Conservation (phyloP, 2,113 vertebrate species). For the Pyrgilauda ruficollis region DNA sequence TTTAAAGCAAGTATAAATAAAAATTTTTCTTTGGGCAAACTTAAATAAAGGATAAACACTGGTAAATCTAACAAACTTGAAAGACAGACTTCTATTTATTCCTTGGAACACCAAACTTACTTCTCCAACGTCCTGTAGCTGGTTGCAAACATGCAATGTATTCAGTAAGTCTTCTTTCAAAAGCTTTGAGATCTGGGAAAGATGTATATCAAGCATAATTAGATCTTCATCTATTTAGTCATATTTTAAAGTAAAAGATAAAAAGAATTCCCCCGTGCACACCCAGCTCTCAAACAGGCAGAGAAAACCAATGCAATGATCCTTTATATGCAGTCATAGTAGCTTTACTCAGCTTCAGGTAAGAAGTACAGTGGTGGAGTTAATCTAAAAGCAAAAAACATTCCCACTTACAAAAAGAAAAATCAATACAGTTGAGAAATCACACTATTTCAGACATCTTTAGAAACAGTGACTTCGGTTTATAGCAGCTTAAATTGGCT, state of each 20-base stretch:
- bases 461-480: neutral
- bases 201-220: slow-evolving; percentile 16
- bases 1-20: neutral
- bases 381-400: neutral
- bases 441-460: neutral
- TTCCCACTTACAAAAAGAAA: neutral
- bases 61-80: neutral
- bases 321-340: neutral
- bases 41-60: neutral
- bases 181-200: slow-evolving; percentile 92
- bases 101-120: slow-evolving; percentile 77
- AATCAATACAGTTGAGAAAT: neutral
- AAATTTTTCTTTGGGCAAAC: neutral
- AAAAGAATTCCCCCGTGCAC: neutral
- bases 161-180: slow-evolving; percentile 97
- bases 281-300: neutral
- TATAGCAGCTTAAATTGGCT: neutral
- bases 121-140: slow-evolving; percentile 98
- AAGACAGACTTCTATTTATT: neutral
- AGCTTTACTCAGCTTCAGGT: neutral
- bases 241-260: neutral
- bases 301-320: neutral
- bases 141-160: slow-evolving; percentile 98
- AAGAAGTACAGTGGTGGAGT: neutral
- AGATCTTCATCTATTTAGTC: neutral